Base-by-base conservation (phyloP, 2,888 invertebrate species). In the Minunthozetes semirufus region DNA sequence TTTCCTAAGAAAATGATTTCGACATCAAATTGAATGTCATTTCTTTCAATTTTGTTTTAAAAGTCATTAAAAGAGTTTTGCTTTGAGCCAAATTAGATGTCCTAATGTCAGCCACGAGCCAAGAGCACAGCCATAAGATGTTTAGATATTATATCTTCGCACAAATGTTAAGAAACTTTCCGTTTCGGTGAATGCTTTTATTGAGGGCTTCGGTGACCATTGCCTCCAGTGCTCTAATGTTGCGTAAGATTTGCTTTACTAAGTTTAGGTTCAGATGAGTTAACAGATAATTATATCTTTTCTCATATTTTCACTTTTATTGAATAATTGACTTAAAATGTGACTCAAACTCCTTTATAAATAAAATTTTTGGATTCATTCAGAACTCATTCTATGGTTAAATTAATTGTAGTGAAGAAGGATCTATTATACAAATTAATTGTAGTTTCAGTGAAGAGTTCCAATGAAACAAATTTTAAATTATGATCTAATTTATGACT, bases 101-200 rank as follows among this genome's bases (percentile, higher is more conserved):
- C 33, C 63, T 63, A 15, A 27, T 63, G 63, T 17, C 63, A 29
- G 63, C 33, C 63, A 63, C 63, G 63, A 63, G 63, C 63, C 25
- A 53, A 22, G 25, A 53, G 53, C 25, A 42, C 42, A 42, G 42
- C 13, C 42, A 56, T 22, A 56, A 22, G 56, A 22, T 22, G 56
- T 56, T 56, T 9, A 38, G 1, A 33, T n/a, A 53, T 53, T 6
- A 53, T 63, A 63, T 29, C 27, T 17, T 63, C 38, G 63, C 19
- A 29, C 17, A 17, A 63, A 63, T 68, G 68, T 42, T 38, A 68
- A 68, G 68, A 68, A 68, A 68, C 68, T 68, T 68, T 68, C 38
- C 68, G 68, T 68, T 68, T 68, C 68, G 38, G 68, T 68, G 68
- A 38, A 38, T 25, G 3, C 17, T 17, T 11, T 68, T 68, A 68